Percentiles rank a stretch among this genome's conserved stretches.
Conservation (phyloP, 2,113 vertebrate genomes). For the Kryptolebias marmoratus region DNA sequence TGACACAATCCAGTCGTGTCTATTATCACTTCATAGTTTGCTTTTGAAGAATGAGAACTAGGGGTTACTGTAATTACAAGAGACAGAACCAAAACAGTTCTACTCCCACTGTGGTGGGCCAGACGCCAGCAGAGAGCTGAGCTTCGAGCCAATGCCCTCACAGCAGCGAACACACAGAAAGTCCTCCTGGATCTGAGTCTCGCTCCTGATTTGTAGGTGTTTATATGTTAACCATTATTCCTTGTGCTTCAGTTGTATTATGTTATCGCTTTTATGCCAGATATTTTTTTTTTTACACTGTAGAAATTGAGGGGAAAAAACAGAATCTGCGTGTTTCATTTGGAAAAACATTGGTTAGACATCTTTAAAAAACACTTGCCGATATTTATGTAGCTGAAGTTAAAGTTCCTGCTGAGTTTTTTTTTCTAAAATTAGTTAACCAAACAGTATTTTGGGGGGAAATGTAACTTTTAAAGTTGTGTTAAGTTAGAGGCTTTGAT, state of each 20-base stretch:
- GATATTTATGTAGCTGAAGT: conserved; percentile 6
- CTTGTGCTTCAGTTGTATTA: neutral
- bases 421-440: conserved; percentile 13
- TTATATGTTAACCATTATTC: neutral
- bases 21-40: conserved; percentile 49
- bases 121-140: conserved; percentile 34
- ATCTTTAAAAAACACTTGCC: neutral
- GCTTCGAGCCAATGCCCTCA: conserved; percentile 23
- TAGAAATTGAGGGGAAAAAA: neutral
- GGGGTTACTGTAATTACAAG: conserved; percentile 46
- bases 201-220: neutral
- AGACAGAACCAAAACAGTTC: conserved; percentile 54
- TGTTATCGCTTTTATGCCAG: neutral
- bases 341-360: neutral
- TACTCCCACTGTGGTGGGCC: conserved; percentile 45
- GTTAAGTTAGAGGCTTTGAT: neutral
- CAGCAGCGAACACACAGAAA: conserved; percentile 3
- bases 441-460: neutral
- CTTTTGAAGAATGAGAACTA: conserved; percentile 37
- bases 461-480: conserved; percentile 21
- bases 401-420: neutral
- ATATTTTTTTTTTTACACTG: neutral
- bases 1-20: conserved; percentile 43
- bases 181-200: neutral
- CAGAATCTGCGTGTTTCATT: too few species aligned